Base-by-base conservation (phyloP, 2,888 invertebrate species). In the Coecobrya sp. region DNA sequence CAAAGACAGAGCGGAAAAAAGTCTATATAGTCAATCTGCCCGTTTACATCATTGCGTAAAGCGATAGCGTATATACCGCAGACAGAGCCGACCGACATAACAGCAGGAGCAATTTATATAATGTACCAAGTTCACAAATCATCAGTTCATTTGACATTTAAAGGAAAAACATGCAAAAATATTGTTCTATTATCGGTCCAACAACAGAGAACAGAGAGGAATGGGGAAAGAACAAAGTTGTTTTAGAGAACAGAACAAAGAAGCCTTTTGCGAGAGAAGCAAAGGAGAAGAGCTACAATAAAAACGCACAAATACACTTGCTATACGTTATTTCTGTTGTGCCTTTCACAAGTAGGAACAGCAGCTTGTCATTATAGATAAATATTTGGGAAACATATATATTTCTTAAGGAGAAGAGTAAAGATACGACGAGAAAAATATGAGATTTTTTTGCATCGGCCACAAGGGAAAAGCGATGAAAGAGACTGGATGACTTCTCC, bases 71-170 rank as follows among this genome's bases (percentile, higher is more conserved):
- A 30, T 27, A 13, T 5, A 36, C 68, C 16, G 68, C 68, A 1
- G 68, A 68, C 13, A 68, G 30, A 36, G 30, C 8, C 30, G 68
- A 68, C 68, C 73, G 19, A 36, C 73, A 73, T 11, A 81, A 81
- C 27, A 81, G 30, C 81, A 73, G 42, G 73, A 62, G 62, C 89
- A 89, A 89, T 89, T 89, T 85, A 89, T 89, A 76, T 85, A 89
- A 85, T 85, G 73, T 30, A 85, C 36, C 85, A 85, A 91, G 90
- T 91, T 91, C 90, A 91, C 90, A 91, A 91, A 91, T 91, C 90
- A 91, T 91, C 90, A 86, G 90, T 86, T 91, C 90, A 91, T 91
- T 91, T 91, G 90, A 91, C 90, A 86, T 91, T 91, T 91, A 91
- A 49, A 91, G 90, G 79, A 30, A 91, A 91, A 91, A 91, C 90